phyloP scores from a whole-genome alignment of 2,797 vertebrate genomes.

The Ataeniobius toweri region DNA sequence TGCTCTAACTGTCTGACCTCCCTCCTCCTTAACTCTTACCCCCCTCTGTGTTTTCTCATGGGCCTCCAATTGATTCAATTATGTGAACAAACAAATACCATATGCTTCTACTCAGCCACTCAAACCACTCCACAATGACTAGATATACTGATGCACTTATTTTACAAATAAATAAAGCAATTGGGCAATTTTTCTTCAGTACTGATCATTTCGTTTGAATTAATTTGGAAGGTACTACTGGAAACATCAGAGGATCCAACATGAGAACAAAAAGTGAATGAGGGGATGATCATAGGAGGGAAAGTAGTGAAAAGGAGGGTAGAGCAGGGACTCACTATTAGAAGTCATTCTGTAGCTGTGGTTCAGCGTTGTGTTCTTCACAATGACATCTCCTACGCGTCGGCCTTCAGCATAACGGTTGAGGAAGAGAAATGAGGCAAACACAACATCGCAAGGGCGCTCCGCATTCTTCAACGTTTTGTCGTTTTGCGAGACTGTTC shows the following conservation, averaged over 20 bases:
- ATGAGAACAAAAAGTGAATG: slow-evolving; percentile 29
- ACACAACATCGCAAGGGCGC: slow-evolving; percentile 79
- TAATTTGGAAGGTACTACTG: slow-evolving; percentile 30
- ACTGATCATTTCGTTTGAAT: background rate
- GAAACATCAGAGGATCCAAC: slow-evolving; percentile 36
- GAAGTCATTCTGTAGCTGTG: slow-evolving; percentile 56
- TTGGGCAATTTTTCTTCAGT: background rate
- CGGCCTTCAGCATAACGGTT: slow-evolving; percentile 49
- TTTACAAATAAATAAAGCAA: background rate
- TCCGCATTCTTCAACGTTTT: slow-evolving; percentile 90
- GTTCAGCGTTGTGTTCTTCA: slow-evolving; percentile 65
- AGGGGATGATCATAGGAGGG: slow-evolving; percentile 59
- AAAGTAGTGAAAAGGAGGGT: slow-evolving; percentile 64
- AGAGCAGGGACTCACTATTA: slow-evolving; percentile 59
- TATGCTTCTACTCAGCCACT: slow-evolving; percentile 67
- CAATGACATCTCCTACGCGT: slow-evolving; percentile 66
- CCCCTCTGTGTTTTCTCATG: slow-evolving; percentile 78
- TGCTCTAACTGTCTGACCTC: slow-evolving; percentile 70
- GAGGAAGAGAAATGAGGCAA: slow-evolving; percentile 71
- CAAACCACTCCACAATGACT: slow-evolving; percentile 27
- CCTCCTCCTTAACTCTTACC: slow-evolving; percentile 66
- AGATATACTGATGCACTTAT: background rate
- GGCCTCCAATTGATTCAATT: slow-evolving; percentile 79
- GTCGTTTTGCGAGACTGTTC: slow-evolving; percentile 83
- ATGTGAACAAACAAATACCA: slow-evolving; percentile 76